Evolutionary conservation across 2,113 vertebrate species (phyloP), one percentile per base, ranked within the genome.

Genomic region (Gnathonemus echidnorhynchus): DNA sequence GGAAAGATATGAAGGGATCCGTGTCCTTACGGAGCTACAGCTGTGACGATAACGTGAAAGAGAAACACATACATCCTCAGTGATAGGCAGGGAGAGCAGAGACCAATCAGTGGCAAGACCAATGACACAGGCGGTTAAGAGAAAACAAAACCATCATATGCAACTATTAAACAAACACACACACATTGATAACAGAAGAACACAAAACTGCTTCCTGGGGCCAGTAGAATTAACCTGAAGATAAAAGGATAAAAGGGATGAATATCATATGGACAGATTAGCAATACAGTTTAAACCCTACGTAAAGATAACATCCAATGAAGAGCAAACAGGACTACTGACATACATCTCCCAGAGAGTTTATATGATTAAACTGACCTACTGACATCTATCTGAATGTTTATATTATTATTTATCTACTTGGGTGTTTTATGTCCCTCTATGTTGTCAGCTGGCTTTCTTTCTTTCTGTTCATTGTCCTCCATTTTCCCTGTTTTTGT

Each of bases 201-300:
- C 13, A 84, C 31, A 84, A 84, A 45, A 46, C 80, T 85, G 56
- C 62, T 70, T 84, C 48, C 11, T 39, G 27, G 85, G 56, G 85
- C 90, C 52, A 19, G 53, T n/a, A 1, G 15, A 24, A 66, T 95
- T 93, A 95, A 91, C 94, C 95, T 96, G 91, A 56, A n/a, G 80
- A 11, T 91, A 58, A 89, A 84, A n/a, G 2, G n/a, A 45, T 49
- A 56, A 56, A 89, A 2, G 24, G n/a, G 39, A 52, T 48, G 21
- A 46, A 19, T 66, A 83, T 27, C 1, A 27, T 56, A 15, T 24
- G 49, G 46, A 48, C 27, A 27, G 42, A n/a, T 19, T n/a, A 31
- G 9, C 13, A 50, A 24, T 31, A 35, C 46, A 8, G 62, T 42
- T 27, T 56, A 62, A 66, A 90, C 85, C 45, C 45, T 17, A 31